These are phyloP conservation scores for Lasioglossum albipes DNA, from an alignment of 1,140 invertebrate genomes.

Conservation along the genomic window DNA sequence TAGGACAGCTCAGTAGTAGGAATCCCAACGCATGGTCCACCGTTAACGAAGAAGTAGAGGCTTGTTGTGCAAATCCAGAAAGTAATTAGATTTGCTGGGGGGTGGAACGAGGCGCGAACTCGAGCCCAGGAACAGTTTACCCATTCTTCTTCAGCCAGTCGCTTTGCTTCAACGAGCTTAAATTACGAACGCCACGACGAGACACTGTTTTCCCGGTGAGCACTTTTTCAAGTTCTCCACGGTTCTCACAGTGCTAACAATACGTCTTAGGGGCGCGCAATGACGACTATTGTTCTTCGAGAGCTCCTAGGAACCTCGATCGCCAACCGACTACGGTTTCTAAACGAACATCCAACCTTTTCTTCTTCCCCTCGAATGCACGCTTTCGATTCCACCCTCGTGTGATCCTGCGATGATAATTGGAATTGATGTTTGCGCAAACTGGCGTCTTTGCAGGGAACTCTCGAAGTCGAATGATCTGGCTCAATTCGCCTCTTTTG, in stretches of 20 bases:
- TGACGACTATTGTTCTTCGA: background rate
- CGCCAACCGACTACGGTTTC: background rate
- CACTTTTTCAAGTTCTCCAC: background rate
- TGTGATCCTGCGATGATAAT: no score
- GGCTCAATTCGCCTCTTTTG: no score
- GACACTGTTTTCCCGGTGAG: background rate
- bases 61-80: background rate
- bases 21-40: no score
- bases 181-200: background rate
- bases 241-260: background rate
- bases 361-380: background rate
- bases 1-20: no score
- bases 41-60: background rate
- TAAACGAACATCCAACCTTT: background rate
- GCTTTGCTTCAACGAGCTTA: background rate
- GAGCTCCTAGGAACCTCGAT: slow-evolving; percentile 20
- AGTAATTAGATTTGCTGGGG: background rate
- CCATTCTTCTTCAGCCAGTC: background rate
- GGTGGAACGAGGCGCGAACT: background rate
- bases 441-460: no score
- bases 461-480: no score
- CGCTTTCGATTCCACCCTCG: no score
- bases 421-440: no score
- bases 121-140: background rate
- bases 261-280: background rate